These are phyloP conservation scores for Cyphomyrus plagiostoma DNA, from an alignment of 2,113 vertebrate species.

Conservation along the genomic window DNA sequence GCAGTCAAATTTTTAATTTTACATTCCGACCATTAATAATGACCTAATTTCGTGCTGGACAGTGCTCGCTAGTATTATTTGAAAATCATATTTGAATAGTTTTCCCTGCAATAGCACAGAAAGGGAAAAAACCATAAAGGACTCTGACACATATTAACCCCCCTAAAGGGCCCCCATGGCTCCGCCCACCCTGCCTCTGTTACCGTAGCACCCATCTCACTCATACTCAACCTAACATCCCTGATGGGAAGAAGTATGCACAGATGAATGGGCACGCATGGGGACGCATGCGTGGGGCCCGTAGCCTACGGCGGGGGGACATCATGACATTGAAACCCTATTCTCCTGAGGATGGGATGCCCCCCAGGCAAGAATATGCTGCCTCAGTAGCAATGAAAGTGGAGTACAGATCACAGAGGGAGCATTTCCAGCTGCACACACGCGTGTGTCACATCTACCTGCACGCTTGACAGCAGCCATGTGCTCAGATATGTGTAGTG, in stretches of 20 bases:
- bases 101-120: not conserved
- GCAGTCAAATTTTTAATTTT: conserved; percentile 18
- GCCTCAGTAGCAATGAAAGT: not conserved
- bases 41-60: conserved; percentile 12
- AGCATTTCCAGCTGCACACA: not conserved
- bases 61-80: not conserved
- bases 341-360: not conserved
- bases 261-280: not conserved
- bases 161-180: conserved; percentile 25
- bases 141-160: conserved; percentile 16
- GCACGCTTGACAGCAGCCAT: not conserved
- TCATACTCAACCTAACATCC: not conserved
- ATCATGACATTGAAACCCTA: not conserved
- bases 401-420: not conserved
- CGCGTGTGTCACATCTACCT: not conserved
- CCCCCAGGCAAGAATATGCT: not conserved
- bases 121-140: not conserved
- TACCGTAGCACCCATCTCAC: not conserved
- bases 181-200: not conserved
- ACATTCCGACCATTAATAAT: conserved; percentile 19
- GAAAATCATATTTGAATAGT: not conserved
- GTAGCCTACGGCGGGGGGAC: not conserved
- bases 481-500: not conserved
- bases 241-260: not conserved
- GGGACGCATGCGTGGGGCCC: not conserved